Conservation (phyloP, 2,797 vertebrate species). For the Menidia menidia region DNA sequence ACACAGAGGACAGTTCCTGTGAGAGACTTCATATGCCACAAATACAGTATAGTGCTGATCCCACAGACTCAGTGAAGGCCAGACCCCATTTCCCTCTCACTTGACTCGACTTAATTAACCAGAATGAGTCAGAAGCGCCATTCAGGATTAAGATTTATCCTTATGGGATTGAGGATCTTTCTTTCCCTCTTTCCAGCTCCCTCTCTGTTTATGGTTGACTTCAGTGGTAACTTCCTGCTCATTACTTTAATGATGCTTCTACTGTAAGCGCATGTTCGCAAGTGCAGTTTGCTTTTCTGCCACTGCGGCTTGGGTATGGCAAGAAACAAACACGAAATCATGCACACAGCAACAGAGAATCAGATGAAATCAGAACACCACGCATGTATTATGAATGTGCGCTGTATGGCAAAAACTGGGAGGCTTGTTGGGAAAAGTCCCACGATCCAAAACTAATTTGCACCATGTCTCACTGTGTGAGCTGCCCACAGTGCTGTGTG, state of each 20-base stretch:
- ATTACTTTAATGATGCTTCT: slow-evolving; percentile 80
- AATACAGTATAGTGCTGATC: slow-evolving; percentile 69
- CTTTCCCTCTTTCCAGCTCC: slow-evolving; percentile 38
- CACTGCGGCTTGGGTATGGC: slow-evolving; percentile 61
- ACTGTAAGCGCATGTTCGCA: slow-evolving; percentile 63
- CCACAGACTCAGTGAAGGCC: slow-evolving; percentile 54
- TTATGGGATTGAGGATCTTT: slow-evolving; percentile 72
- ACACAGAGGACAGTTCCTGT: slow-evolving; percentile 60
- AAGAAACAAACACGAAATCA: slow-evolving; percentile 35
- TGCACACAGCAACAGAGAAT: slow-evolving; percentile 41
- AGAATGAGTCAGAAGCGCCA: slow-evolving; percentile 78
- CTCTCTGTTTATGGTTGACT: slow-evolving; percentile 67
- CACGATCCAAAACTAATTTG: slow-evolving; percentile 28
- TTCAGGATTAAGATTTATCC: slow-evolving; percentile 76
- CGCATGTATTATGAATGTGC: slow-evolving; percentile 65
- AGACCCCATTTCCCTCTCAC: slow-evolving; percentile 77
- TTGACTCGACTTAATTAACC: slow-evolving; percentile 80
- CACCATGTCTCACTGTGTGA: slow-evolving; percentile 8
- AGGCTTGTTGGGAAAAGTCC: slow-evolving; percentile 33
- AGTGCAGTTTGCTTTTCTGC: slow-evolving; percentile 65
- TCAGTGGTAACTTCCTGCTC: slow-evolving; percentile 74
- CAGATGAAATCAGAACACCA: slow-evolving; percentile 59
- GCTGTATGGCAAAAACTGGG: slow-evolving; percentile 38
- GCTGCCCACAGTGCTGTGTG: slow-evolving; percentile 17
- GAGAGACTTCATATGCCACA: slow-evolving; percentile 62